phyloP scores from a whole-genome alignment of 2,113 vertebrate genomes.

The Pseudorasbora parva region DNA sequence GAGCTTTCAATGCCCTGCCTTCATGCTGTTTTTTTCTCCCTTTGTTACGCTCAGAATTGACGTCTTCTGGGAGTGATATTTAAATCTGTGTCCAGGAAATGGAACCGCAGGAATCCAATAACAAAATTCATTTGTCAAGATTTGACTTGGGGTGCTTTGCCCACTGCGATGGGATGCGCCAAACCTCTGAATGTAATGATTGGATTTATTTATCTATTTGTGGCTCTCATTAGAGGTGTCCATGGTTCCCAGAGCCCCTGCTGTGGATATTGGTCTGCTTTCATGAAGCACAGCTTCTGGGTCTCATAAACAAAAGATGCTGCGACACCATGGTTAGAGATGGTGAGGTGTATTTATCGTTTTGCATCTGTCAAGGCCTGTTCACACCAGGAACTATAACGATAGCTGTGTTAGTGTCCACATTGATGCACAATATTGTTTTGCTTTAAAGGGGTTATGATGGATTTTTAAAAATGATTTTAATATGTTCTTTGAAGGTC shows the following conservation, averaged over 20 bases:
- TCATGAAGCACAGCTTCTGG: constrained; percentile 22
- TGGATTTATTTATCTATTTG: constrained; percentile 59
- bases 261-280: constrained; percentile 36
- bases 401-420: too few species aligned
- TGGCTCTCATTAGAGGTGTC: constrained; percentile 53
- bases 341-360: neutral
- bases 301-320: constrained; percentile 6
- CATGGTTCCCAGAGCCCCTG: constrained; percentile 44
- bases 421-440: too few species aligned
- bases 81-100: constrained; percentile 44
- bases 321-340: neutral
- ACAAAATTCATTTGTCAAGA: constrained; percentile 60
- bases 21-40: constrained; percentile 27
- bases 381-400: too few species aligned
- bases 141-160: constrained; percentile 49
- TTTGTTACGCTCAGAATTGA: constrained; percentile 20
- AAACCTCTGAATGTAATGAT: constrained; percentile 53
- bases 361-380: neutral
- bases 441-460: too few species aligned
- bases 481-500: too few species aligned
- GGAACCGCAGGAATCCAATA: constrained; percentile 39
- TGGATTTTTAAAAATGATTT: too few species aligned
- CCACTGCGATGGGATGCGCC: constrained; percentile 47
- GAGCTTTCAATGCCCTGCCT: neutral
- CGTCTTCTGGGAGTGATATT: constrained; percentile 38